Conservation (phyloP, 2,888 invertebrate genomes). For the Heliconius cydno region DNA sequence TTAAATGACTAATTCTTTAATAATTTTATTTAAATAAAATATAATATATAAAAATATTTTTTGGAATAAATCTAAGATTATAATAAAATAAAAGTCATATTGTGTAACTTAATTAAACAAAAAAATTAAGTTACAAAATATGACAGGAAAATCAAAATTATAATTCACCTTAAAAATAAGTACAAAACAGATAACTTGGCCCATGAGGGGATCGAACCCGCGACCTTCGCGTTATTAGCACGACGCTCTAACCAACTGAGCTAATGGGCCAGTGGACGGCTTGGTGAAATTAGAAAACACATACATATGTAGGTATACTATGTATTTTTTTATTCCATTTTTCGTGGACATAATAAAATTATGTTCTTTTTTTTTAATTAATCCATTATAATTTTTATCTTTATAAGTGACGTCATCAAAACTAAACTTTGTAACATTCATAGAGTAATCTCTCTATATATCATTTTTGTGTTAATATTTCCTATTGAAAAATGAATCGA, state of each 20-base stretch:
- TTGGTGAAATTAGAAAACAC: not conserved
- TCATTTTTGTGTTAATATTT: not conserved
- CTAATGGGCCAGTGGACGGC: not conserved
- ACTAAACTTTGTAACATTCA: not conserved
- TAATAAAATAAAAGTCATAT: no score
- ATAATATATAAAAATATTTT: no score
- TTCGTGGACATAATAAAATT: no score
- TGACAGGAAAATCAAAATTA: not conserved
- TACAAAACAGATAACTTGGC: not conserved
- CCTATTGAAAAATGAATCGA: not conserved
- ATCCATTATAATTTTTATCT: not conserved
- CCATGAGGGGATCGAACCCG: constrained; percentile 25
- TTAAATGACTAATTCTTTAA: not conserved
- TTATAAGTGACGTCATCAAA: not conserved
- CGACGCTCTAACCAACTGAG: constrained; percentile 25
- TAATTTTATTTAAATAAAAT: not conserved
- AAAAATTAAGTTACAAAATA: no score
- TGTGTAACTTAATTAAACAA: no score
- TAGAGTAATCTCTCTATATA: not conserved
- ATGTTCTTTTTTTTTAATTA: not conserved
- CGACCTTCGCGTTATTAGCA: constrained; percentile 25
- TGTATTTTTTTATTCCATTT: no score
- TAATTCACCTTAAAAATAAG: not conserved
- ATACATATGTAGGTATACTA: no score
- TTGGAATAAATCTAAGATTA: no score